Percentiles rank a stretch among this genome's conserved stretches.
Conservation (phyloP, 2,888 invertebrate genomes). For the Protophormia terraenovae region DNA sequence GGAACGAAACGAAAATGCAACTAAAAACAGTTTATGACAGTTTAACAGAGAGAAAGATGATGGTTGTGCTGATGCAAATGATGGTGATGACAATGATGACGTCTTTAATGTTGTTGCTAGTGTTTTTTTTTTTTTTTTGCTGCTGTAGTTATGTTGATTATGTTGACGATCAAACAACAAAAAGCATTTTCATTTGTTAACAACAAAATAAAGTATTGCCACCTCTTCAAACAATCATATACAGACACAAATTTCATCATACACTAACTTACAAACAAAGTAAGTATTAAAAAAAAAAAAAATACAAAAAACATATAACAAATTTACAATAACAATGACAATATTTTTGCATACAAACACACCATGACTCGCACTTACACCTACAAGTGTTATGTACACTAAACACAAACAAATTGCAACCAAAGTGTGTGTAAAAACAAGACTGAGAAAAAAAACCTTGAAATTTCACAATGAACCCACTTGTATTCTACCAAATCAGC, state of each 20-base stretch:
- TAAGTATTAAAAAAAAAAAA: not conserved
- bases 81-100: conserved; percentile 36
- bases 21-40: conserved; percentile 50
- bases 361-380: not conserved
- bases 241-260: not conserved
- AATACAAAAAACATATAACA: too few species aligned
- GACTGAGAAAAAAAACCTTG: conserved; percentile 41
- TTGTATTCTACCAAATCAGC: conserved; percentile 59
- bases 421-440: not conserved
- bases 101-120: not conserved
- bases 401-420: not conserved
- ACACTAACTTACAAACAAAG: not conserved
- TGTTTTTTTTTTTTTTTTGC: too few species aligned
- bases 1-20: not conserved
- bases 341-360: not conserved
- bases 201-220: conserved; percentile 36
- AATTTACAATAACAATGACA: conserved; percentile 41
- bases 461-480: conserved; percentile 50
- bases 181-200: conserved; percentile 50
- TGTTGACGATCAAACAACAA: conserved; percentile 32
- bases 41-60: conserved; percentile 53
- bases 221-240: conserved; percentile 11
- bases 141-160: conserved; percentile 15
- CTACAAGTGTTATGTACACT: conserved; percentile 8
- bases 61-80: conserved; percentile 15